Evolutionary conservation across 2,113 vertebrate genomes (phyloP).

Genomic region (Tupaia chinensis): DNA sequence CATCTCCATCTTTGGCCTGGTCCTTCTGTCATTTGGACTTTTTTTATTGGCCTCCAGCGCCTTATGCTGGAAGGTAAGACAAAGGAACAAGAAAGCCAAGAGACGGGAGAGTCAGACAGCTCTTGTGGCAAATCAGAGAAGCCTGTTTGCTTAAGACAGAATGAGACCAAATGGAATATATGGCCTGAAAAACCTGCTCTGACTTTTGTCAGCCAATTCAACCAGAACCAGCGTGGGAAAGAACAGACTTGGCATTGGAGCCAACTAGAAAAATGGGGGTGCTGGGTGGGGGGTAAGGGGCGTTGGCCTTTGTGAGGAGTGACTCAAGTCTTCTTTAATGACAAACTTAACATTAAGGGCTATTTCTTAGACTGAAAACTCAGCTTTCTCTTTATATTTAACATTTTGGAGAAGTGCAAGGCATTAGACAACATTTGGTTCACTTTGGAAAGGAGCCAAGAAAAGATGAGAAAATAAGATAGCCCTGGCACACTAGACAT

Average conservation of each 20-base stretch:
- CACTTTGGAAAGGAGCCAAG: constrained; percentile 79
- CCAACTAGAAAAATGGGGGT: constrained; percentile 3
- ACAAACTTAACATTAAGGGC: constrained; percentile 77
- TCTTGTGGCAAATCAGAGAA: constrained; percentile 92
- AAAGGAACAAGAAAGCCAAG: constrained; percentile 93
- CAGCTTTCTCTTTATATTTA: constrained; percentile 61
- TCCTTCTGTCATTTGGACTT: constrained; percentile 92
- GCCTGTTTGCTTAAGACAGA: constrained; percentile 88
- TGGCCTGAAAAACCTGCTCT: background rate
- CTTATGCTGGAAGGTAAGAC: constrained; percentile 93
- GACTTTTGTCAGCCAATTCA: background rate
- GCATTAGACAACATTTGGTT: constrained; percentile 55
- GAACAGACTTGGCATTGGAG: background rate
- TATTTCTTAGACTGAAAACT: constrained; percentile 66
- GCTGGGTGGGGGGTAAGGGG: constrained; percentile 11
- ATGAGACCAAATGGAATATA: background rate
- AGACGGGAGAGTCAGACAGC: constrained; percentile 96
- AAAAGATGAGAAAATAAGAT: constrained; percentile 56
- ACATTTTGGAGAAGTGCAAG: background rate
- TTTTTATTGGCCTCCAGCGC: constrained; percentile 92
- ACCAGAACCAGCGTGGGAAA: background rate
- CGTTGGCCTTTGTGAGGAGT: background rate
- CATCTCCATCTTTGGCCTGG: constrained; percentile 95
- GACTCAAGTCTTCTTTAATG: constrained; percentile 65
- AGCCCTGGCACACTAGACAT: constrained; percentile 50